Base-by-base conservation (phyloP, 2,797 vertebrate species). In the Notoglanidium macrostoma region DNA sequence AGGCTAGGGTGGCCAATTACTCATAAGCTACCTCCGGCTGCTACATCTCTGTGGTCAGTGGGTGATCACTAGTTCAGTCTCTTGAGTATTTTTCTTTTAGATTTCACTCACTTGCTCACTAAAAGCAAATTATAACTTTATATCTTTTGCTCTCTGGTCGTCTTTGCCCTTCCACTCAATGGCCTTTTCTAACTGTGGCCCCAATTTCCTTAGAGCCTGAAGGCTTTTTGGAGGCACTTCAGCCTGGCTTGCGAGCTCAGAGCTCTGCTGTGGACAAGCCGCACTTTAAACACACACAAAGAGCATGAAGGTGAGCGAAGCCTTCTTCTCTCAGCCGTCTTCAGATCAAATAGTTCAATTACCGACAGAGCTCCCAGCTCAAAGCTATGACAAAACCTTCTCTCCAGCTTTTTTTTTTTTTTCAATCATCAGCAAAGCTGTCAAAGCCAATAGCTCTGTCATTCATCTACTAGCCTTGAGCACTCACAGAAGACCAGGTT, bases 341-440 rank as follows among this genome's bases (percentile, higher is more conserved):
- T 76, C 84, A 90, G 61, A 89, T 90, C 89, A 90, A 91, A 89
- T 83, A 85, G 46, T 85, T 87, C 86, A 85, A 89, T 91, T 88
- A 86, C 57, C 9, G 68, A 59, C 67, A 81, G 44, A 70, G 29
- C 23, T 67, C 44, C 63, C 26, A 49, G 44, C 77, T 85, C 84
- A 84, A 84, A 81, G 73, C 26, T 23, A 17, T 23, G 54, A 61
- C 57, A 51, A 23, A 57, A 82, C 35, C 29, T 59, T 67, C 55
- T 78, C 35, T 72, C 57, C 78, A 70, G 74, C 67, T 88, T n/a
- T n/a, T n/a, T 77, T 76, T 77, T 74, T 49, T 73, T 46, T 40
- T 59, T 29, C 59, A 55, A 49, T 67, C 70, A 74, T 86, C 80
- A 84, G 77, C 55, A 54, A 87, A 35, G 35, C 61, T 84, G 61